Percentiles rank a stretch among this genome's conserved stretches.
Evolutionary conservation across 2,797 vertebrate genomes (phyloP).

Genomic region (Pygocentrus nattereri): DNA sequence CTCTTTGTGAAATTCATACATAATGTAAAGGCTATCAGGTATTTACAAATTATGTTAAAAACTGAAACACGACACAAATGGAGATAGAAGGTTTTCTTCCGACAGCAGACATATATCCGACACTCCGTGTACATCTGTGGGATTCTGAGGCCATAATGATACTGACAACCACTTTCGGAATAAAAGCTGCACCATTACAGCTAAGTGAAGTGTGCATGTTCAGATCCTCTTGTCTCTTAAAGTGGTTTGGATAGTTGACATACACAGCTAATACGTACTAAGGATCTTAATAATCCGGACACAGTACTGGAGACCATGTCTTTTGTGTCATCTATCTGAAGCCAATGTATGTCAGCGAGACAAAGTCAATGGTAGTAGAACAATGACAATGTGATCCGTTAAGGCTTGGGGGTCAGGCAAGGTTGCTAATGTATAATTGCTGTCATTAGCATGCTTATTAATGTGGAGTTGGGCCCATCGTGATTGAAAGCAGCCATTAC

Average conservation of each 20-base stretch:
- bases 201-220: not conserved
- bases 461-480: slow-evolving; percentile 1
- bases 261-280: slow-evolving; percentile 18
- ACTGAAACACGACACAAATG: no score
- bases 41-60: no score
- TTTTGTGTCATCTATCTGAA: slow-evolving; percentile 21
- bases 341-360: slow-evolving; percentile 9
- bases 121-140: no score
- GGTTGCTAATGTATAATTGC: slow-evolving; percentile 38
- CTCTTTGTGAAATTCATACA: no score
- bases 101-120: no score
- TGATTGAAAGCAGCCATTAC: slow-evolving; percentile 39
- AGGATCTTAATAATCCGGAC: slow-evolving; percentile 8
- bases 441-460: slow-evolving; percentile 35
- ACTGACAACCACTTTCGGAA: not conserved
- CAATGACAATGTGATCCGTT: slow-evolving; percentile 27
- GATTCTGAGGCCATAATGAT: no score
- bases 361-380: slow-evolving; percentile 24
- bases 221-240: not conserved
- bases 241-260: not conserved
- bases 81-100: no score
- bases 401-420: slow-evolving; percentile 23
- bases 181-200: no score
- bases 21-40: no score
- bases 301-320: not conserved